A percentile compares a stretch with the other conserved stretches of the same genome.
Conservation (phyloP, 2,113 vertebrate species). For the Ciconia boyciana region DNA sequence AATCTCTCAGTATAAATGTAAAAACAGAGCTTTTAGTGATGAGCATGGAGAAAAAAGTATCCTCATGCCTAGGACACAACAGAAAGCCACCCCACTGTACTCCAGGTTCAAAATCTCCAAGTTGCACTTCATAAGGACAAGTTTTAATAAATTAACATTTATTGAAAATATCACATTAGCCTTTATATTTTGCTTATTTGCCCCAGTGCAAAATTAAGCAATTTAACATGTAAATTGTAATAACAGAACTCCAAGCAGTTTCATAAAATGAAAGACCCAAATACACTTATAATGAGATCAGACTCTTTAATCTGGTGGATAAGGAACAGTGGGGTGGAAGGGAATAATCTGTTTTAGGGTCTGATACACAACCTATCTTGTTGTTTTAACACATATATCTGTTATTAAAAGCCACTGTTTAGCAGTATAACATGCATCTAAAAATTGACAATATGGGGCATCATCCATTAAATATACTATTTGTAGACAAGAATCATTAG, state of each 20-base stretch:
- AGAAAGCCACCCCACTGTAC: background rate
- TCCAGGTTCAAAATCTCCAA: background rate
- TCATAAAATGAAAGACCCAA: conserved; percentile 46
- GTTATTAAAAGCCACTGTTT: conserved; percentile 63
- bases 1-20: background rate
- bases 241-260: conserved; percentile 9
- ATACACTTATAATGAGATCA: conserved; percentile 49
- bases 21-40: background rate
- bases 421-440: conserved; percentile 64
- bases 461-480: conserved; percentile 62
- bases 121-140: background rate
- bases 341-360: conserved; percentile 36
- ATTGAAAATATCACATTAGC: conserved; percentile 78
- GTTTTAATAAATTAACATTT: conserved; percentile 62
- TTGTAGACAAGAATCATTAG: conserved; percentile 51
- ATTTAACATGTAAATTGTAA: background rate
- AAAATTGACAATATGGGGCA: conserved; percentile 44
- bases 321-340: background rate
- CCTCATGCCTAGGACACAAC: background rate
- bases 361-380: conserved; percentile 20
- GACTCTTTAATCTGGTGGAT: conserved; percentile 70
- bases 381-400: conserved; percentile 6
- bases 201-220: conserved; percentile 36
- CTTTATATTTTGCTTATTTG: conserved; percentile 62
- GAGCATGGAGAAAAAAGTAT: background rate